A percentile compares a stretch with the other conserved stretches of the same genome.
Conservation (phyloP, 2,113 vertebrate species). For the Catagonus wagneri region DNA sequence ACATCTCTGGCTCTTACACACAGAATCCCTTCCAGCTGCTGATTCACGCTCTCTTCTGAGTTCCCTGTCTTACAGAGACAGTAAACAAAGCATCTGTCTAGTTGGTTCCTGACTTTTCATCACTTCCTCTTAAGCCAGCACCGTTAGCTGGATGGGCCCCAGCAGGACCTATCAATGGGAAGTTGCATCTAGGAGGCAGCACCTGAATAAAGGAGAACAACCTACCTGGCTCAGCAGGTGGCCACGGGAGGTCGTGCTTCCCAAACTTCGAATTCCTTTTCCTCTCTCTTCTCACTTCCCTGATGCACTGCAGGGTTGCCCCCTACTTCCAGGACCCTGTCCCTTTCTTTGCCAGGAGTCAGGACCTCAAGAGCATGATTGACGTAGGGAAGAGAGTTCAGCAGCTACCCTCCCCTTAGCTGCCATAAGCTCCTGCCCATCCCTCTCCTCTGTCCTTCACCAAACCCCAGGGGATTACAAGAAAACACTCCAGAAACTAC, state of each 20-base stretch:
- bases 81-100: constrained; percentile 58
- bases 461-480: not conserved
- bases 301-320: not conserved
- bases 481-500: not conserved
- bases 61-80: constrained; percentile 43
- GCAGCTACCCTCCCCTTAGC: too few species aligned
- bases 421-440: not conserved
- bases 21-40: constrained; percentile 27
- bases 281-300: not conserved
- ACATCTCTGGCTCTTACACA: not conserved
- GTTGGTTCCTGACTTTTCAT: constrained; percentile 45
- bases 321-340: not conserved
- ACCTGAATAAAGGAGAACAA: not conserved
- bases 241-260: not conserved
- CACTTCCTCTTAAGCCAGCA: constrained; percentile 49
- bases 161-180: not conserved
- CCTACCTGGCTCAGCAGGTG: not conserved
- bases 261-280: not conserved
- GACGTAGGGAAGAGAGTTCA: not conserved
- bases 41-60: constrained; percentile 36
- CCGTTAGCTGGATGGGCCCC: not conserved
- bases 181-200: not conserved
- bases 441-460: not conserved
- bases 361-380: not conserved
- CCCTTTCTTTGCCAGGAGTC: not conserved